Conservation (phyloP, 2,113 vertebrate genomes). For the Odocoileus virginianus region DNA sequence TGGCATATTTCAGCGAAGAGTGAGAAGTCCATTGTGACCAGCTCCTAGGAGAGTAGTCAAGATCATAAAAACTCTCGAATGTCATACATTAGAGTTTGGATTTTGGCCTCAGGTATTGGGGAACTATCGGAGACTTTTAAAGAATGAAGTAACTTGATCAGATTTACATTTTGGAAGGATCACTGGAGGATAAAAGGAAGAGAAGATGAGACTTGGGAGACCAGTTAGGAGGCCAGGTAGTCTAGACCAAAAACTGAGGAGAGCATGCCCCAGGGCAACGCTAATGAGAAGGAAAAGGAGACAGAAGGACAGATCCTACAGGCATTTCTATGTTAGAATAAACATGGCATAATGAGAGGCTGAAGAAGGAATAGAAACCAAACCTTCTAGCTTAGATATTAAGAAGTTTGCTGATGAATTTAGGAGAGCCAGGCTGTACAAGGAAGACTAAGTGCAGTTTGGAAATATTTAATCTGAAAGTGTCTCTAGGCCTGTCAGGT, state of each 20-base stretch:
- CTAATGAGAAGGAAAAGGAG: neutral
- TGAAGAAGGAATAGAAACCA: neutral
- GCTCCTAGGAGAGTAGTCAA: neutral
- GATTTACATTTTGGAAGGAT: neutral
- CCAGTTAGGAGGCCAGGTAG: neutral
- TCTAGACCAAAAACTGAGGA: neutral
- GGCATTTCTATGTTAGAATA: neutral
- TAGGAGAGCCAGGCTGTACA: neutral
- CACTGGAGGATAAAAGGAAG: neutral
- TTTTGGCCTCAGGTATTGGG: neutral
- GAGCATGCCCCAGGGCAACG: neutral
- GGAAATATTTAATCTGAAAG: conserved; percentile 9
- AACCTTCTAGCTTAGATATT: neutral
- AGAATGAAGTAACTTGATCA: conserved; percentile 2
- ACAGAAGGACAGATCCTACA: neutral
- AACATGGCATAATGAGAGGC: neutral
- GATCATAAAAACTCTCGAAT: neutral
- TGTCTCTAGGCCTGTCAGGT: neutral
- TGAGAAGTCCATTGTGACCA: neutral
- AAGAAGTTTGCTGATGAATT: neutral
- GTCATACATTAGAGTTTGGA: neutral
- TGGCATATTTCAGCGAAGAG: neutral
- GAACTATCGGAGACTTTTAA: conserved; percentile 8
- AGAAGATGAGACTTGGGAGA: neutral
- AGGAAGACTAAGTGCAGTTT: neutral